Percentiles rank a stretch among this genome's conserved stretches.
Conservation (phyloP, 1,140 invertebrate genomes). For the Platorchestia sp. region DNA sequence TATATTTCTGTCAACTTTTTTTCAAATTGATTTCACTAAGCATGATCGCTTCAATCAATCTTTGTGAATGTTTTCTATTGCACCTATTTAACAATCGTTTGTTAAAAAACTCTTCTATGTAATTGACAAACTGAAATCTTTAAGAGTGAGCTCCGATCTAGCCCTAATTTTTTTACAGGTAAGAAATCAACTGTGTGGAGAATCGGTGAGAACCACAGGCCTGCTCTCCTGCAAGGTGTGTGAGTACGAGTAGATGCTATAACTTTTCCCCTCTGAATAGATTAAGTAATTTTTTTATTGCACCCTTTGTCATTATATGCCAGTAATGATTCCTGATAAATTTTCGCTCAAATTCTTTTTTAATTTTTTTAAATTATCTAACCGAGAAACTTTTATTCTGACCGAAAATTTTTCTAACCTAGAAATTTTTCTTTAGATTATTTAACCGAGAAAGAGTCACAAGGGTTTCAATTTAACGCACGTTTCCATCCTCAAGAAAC, state of each 20-base stretch:
- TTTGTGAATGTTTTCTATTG: not conserved
- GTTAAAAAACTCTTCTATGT: not conserved
- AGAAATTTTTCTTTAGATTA: too few species aligned
- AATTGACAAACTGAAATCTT: not conserved
- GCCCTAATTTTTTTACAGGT: not conserved
- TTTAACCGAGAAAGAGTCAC: too few species aligned
- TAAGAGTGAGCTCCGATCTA: not conserved
- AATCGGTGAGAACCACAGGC: not conserved
- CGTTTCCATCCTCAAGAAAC: too few species aligned
- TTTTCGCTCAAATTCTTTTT: too few species aligned
- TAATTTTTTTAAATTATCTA: too few species aligned
- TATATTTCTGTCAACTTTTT: not conserved
- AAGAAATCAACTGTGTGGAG: not conserved
- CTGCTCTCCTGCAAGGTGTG: not conserved
- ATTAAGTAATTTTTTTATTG: too few species aligned
- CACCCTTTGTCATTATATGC: too few species aligned
- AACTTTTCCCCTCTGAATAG: not conserved
- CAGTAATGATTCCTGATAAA: too few species aligned
- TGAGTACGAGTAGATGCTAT: not conserved
- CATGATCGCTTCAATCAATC: not conserved
- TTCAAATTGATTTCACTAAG: not conserved
- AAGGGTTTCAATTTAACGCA: too few species aligned
- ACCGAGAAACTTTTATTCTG: too few species aligned
- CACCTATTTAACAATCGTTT: not conserved
- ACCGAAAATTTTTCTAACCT: too few species aligned